Percentiles rank a stretch among this genome's conserved stretches.
Conservation (phyloP, 2,113 vertebrate species). For the Tenebrosternarchus preto region DNA sequence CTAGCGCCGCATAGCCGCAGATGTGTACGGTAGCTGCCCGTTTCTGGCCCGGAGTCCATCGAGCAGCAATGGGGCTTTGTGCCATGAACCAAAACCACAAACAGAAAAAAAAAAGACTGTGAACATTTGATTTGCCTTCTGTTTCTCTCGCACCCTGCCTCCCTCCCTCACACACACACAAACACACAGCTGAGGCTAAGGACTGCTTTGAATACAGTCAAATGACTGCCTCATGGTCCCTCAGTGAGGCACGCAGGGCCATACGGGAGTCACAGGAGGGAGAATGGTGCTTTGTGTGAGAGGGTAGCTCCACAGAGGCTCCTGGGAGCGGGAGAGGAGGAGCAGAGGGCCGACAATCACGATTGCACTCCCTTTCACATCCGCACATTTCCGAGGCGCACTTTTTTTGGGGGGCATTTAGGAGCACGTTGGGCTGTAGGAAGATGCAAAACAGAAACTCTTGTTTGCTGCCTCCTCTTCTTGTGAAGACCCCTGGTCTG, state of each 20-base stretch:
- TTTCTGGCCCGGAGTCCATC: background rate
- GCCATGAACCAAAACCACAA: no score
- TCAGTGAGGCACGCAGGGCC: background rate
- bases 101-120: no score
- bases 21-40: no score
- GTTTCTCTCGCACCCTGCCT: no score
- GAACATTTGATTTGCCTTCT: no score
- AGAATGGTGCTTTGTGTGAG: conserved; percentile 2
- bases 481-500: background rate
- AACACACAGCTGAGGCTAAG: background rate
- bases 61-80: conserved; percentile 30
- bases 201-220: conserved; percentile 7
- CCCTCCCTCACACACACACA: conserved; percentile 7
- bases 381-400: background rate
- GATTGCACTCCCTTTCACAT: background rate
- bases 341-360: background rate
- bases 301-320: background rate
- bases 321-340: background rate
- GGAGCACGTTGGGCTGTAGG: background rate
- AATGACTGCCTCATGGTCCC: background rate
- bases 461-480: background rate
- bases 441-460: background rate
- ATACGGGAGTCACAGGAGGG: background rate
- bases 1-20: no score
- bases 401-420: background rate